Evolutionary conservation across 2,888 invertebrate genomes (phyloP), one percentile per base, ranked within the genome.

Genomic region (Vanessa cardui): DNA sequence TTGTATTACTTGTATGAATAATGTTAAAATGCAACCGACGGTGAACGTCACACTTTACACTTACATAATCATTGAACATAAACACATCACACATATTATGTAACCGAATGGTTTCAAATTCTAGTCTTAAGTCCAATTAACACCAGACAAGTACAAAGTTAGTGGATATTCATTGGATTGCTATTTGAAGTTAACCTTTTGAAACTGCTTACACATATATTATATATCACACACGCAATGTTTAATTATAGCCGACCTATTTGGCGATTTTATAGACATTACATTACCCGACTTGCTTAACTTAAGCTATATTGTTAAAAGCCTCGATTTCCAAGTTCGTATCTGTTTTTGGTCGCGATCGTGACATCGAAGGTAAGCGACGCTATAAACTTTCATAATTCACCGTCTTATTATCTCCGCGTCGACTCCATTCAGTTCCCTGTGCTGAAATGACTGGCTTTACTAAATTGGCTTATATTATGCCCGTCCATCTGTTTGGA

Each of bases 381-480:
- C 74, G 64, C 77, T 77, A 83, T 86, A 82, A 84, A 83, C 67
- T 78, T 79, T 78, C 76, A 72, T 76, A 74, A 79, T 75, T 80
- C 78, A 77, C 68, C 71, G 70, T 77, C 64, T 74, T 74, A 76
- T 77, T 71, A 73, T 62, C 66, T 39, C 73, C 62, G 70, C 60
- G 73, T 69, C 74, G 68, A 71, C 72, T 77, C 71, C 71, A 78
- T 75, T 76, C 73, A 31, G 52, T 78, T 76, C 73, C 76, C 74
- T 76, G 72, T 76, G 70, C 73, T 80, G 73, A 81, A 82, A 82
- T 78, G 76, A 78, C 76, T 76, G 77, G 80, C 77, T 78, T 74
- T 74, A 73, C 72, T 82, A 83, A 87, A 88, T 90, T 86, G 82
- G 84, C 85, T 85, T 82, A 82, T 80, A 77, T 79, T 81, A 80